These are phyloP conservation scores for Excalfactoria chinensis DNA, from an alignment of 2,113 vertebrate genomes.

Conservation along the genomic window DNA sequence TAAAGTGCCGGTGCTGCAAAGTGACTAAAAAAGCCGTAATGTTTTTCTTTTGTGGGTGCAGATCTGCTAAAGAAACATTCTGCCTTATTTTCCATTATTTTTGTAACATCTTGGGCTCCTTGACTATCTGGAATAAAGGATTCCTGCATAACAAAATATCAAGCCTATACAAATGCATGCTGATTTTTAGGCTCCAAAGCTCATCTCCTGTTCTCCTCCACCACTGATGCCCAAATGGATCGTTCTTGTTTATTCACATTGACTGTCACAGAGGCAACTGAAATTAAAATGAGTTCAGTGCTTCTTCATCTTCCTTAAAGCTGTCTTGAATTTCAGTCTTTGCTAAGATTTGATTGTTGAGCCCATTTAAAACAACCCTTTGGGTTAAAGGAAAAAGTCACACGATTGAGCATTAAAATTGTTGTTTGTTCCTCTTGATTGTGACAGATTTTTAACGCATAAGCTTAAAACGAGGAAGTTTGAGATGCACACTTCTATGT, in stretches of 20 bases:
- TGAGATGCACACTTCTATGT: not conserved
- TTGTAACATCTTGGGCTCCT: not conserved
- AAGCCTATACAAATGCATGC: accelerated
- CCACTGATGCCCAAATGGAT: not conserved
- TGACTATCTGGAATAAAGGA: not conserved
- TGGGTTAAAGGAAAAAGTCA: not conserved
- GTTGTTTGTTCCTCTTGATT: not conserved
- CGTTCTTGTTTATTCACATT: not conserved
- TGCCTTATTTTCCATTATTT: not conserved
- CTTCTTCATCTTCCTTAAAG: not conserved
- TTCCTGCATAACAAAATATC: not conserved
- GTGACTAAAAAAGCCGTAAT: not conserved
- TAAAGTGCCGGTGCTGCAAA: not conserved
- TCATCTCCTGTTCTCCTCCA: not conserved
- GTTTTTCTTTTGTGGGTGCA: not conserved
- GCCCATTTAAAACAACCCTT: not conserved
- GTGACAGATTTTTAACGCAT: constrained; percentile 6
- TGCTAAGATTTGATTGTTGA: not conserved
- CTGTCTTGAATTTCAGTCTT: not conserved
- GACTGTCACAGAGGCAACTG: not conserved
- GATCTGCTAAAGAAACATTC: not conserved
- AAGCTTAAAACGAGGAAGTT: not conserved
- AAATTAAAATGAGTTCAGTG: not conserved
- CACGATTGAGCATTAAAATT: not conserved
- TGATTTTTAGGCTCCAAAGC: not conserved